Evolutionary conservation across 2,113 vertebrate genomes (phyloP).

Genomic region (Origma solitaria): DNA sequence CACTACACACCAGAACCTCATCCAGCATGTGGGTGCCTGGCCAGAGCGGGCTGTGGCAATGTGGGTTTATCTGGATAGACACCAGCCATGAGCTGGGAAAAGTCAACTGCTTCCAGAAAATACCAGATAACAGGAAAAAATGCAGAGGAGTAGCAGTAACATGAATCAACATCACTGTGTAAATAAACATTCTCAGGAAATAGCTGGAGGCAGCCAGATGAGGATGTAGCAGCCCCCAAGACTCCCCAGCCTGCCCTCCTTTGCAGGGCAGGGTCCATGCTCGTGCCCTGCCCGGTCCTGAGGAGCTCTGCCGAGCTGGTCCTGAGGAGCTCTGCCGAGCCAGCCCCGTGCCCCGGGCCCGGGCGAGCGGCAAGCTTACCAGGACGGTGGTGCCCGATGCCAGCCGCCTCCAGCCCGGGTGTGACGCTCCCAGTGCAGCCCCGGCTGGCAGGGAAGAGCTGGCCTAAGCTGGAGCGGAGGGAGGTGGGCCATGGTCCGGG

Average conservation of each 20-base stretch:
- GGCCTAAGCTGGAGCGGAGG: constrained; percentile 37
- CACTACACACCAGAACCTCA: rapidly evolving
- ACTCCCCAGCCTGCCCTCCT: neutral
- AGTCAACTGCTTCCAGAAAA: neutral
- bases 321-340: neutral
- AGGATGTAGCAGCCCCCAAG: neutral
- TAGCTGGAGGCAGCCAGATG: neutral
- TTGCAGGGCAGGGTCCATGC: neutral
- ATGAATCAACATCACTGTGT: neutral
- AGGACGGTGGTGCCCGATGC: neutral
- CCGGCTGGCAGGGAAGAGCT: constrained; percentile 18
- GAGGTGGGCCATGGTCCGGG: constrained; percentile 47
- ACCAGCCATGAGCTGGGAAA: neutral
- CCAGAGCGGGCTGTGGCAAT: rapidly evolving
- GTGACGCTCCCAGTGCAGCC: neutral
- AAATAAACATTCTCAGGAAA: neutral
- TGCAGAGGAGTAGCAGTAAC: neutral
- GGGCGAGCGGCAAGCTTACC: constrained; percentile 27
- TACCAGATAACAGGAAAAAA: neutral
- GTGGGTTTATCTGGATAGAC: neutral
- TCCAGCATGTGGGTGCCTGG: neutral
- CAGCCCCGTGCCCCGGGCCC: neutral
- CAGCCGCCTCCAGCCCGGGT: constrained; percentile 39
- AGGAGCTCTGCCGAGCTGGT: neutral
- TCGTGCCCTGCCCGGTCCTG: neutral